Conservation (phyloP, 35 echinoderm and acorn worm genomes). For the Amphiura filiformis region DNA sequence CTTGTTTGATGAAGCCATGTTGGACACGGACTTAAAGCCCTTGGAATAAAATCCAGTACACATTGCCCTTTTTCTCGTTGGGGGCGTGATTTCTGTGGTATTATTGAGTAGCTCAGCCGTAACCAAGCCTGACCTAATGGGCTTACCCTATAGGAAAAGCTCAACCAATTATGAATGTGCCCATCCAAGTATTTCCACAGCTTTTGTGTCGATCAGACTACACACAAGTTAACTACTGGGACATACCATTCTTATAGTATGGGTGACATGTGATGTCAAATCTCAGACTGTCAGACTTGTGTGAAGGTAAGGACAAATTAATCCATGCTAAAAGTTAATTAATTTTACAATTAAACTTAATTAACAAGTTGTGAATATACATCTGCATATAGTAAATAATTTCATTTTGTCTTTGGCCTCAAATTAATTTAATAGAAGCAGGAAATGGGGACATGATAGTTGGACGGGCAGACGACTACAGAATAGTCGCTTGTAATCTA, state of each 20-base stretch:
- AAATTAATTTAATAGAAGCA: not conserved
- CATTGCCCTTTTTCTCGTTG: not conserved
- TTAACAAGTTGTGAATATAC: not conserved
- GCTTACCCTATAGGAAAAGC: not conserved
- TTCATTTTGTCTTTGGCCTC: not conserved
- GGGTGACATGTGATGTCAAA: not conserved
- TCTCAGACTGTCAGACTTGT: not conserved
- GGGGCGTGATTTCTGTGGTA: not conserved
- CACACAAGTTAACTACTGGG: not conserved
- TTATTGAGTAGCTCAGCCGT: not conserved
- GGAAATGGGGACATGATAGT: no score
- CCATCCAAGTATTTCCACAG: not conserved
- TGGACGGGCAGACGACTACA: no score
- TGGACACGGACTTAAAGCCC: not conserved
- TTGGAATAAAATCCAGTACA: not conserved
- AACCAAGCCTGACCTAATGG: not conserved
- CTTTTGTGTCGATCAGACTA: not conserved
- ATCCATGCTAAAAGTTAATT: not conserved
- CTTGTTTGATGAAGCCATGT: not conserved
- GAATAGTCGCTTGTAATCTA: no score
- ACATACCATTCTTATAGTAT: not conserved
- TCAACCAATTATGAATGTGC: not conserved
- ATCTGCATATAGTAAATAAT: not conserved
- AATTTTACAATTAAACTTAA: not conserved
- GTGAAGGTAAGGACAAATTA: not conserved